A percentile compares a stretch with the other conserved stretches of the same genome.
Evolutionary conservation across 2,888 invertebrate genomes (phyloP).

Genomic region (Crepidodera aurea): DNA sequence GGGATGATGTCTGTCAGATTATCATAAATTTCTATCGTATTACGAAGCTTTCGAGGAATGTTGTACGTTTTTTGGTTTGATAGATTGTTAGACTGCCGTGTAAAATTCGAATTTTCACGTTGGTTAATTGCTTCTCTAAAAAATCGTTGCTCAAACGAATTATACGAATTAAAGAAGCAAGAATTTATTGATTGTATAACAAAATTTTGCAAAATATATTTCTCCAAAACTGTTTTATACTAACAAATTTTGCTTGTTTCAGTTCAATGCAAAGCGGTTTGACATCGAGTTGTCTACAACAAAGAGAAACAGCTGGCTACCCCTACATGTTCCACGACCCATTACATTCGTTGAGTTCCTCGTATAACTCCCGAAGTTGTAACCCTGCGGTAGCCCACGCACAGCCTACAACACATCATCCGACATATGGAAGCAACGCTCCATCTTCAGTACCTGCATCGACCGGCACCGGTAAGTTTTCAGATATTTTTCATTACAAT

Average conservation of each 20-base stretch:
- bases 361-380: conserved; percentile 76
- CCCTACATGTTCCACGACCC: conserved; percentile 94
- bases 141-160: no score
- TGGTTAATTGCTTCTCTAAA: no score
- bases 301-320: conserved; percentile 76
- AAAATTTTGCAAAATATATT: no score
- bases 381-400: conserved; percentile 81
- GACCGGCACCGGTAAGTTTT: conserved; percentile 61
- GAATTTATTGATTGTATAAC: no score
- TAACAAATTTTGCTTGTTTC: conserved; percentile 59
- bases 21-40: conserved; percentile 22
- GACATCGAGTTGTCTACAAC: conserved; percentile 86
- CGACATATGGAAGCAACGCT: conserved; percentile 68
- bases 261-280: conserved; percentile 86
- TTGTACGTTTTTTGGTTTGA: conserved; percentile 4
- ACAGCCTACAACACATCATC: conserved; percentile 78
- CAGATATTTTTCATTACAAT: neutral
- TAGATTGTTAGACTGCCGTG: neutral
- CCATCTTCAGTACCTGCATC: conserved; percentile 63
- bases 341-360: conserved; percentile 75
- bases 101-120: neutral
- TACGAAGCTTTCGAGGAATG: conserved; percentile 22
- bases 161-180: no score
- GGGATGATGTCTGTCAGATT: conserved; percentile 41
- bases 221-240: no score